Evolutionary conservation across 2,888 invertebrate genomes (phyloP).

Genomic region (Tethea ocularis): DNA sequence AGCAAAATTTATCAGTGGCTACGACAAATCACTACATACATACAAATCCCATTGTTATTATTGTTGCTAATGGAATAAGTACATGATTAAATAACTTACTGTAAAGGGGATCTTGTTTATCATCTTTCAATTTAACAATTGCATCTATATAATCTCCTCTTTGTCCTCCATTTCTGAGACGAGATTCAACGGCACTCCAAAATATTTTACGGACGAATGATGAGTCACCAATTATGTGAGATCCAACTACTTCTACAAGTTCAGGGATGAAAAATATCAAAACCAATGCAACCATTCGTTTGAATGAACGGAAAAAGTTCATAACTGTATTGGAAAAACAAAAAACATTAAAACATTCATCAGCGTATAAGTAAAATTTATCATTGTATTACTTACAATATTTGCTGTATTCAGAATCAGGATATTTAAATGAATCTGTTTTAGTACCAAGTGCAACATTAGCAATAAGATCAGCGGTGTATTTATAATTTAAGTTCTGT

Average conservation of each 20-base stretch:
- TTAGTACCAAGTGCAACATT: constrained; percentile 35
- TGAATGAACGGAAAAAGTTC: constrained; percentile 33
- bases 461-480: constrained; percentile 35
- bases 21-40: too few species aligned
- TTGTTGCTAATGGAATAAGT: too few species aligned
- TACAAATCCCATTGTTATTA: too few species aligned
- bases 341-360: not conserved
- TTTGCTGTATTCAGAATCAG: constrained; percentile 31
- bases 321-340: constrained; percentile 24
- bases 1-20: too few species aligned
- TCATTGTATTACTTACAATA: constrained; percentile 25
- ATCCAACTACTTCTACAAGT: constrained; percentile 30
- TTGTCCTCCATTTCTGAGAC: constrained; percentile 28
- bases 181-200: constrained; percentile 27
- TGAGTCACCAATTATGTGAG: constrained; percentile 28
- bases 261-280: constrained; percentile 38
- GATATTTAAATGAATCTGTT: constrained; percentile 29
- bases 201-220: constrained; percentile 31
- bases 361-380: too few species aligned
- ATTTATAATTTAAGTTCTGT: constrained; percentile 35
- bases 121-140: constrained; percentile 33
- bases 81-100: constrained; percentile 36
- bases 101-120: constrained; percentile 30
- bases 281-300: constrained; percentile 36
- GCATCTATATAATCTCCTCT: constrained; percentile 38